phyloP scores from a whole-genome alignment of 1,140 invertebrate species.

The Cryptotermes secundus region DNA sequence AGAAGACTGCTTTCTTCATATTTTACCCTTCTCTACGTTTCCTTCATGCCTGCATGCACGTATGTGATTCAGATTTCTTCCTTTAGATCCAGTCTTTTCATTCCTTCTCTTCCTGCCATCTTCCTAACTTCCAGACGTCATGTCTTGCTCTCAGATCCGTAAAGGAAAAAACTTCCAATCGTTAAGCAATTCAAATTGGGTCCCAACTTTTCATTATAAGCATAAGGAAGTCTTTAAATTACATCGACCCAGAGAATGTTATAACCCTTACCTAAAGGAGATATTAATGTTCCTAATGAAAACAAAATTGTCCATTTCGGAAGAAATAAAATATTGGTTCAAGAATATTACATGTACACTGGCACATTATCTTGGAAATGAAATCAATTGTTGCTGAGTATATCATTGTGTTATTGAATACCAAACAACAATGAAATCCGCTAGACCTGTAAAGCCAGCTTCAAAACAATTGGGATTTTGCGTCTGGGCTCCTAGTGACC shows the following conservation, averaged over 20 bases:
- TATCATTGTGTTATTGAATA: no score
- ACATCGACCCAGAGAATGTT: neutral
- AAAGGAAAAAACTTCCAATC: neutral
- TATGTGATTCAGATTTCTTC: neutral
- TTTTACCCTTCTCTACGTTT: neutral
- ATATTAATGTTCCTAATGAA: constrained; percentile 2
- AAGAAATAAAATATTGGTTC: no score
- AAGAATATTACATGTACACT: no score
- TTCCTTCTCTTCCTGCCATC: neutral
- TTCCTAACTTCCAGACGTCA: neutral
- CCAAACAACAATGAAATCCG: no score
- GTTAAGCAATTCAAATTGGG: neutral
- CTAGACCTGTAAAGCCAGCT: no score
- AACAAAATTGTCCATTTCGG: no score
- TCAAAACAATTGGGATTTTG: no score
- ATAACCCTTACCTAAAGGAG: neutral
- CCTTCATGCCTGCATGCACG: neutral
- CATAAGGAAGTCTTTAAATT: neutral
- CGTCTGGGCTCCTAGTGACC: no score
- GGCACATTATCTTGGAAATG: no score
- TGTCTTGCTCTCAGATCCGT: neutral
- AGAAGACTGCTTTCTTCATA: no score
- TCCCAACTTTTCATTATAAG: constrained; percentile 4
- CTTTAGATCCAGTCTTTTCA: neutral
- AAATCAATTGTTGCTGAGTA: no score